Percentiles rank a stretch among this genome's conserved stretches.
phyloP scores from a whole-genome alignment of 2,888 invertebrate species.

The Anthophora plumipes region DNA sequence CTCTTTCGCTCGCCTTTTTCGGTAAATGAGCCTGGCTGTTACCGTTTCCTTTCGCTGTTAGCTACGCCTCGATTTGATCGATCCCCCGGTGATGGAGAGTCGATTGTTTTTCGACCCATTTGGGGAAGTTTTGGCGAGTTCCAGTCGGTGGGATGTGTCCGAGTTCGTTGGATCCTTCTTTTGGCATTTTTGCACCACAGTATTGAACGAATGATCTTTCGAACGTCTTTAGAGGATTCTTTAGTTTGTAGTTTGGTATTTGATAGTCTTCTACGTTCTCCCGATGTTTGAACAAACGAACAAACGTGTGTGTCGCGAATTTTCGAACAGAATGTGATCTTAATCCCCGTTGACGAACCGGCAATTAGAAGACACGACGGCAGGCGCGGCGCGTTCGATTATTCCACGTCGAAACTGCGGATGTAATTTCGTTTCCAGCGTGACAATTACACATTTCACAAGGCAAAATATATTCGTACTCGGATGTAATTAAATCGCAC shows the following conservation, averaged over 20 bases:
- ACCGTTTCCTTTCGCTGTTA: slow-evolving; percentile 18
- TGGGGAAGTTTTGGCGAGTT: not conserved
- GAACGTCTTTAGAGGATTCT: too few species aligned
- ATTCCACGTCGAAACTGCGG: slow-evolving; percentile 1
- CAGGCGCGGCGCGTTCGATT: not conserved
- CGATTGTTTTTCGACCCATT: slow-evolving; percentile 3
- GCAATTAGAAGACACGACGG: not conserved
- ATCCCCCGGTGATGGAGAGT: not conserved
- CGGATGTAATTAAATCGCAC: slow-evolving; percentile 13
- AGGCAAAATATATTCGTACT: slow-evolving; percentile 11
- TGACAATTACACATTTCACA: slow-evolving; percentile 18
- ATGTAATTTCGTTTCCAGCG: slow-evolving; percentile 15
- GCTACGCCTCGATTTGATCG: slow-evolving; percentile 39
- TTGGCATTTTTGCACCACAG: too few species aligned
- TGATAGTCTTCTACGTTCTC: too few species aligned
- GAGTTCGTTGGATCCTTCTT: too few species aligned
- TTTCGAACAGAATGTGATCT: not conserved
- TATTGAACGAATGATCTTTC: too few species aligned
- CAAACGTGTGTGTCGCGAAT: not conserved
- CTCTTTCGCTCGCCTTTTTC: slow-evolving; percentile 50
- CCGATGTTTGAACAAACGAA: too few species aligned
- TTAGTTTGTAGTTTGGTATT: too few species aligned
- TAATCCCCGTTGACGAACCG: slow-evolving; percentile 8
- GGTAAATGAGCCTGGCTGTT: slow-evolving; percentile 50
- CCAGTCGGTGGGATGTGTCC: too few species aligned